Evolutionary conservation across 2,797 vertebrate genomes (phyloP).

Genomic region (Nannoperca obscura): DNA sequence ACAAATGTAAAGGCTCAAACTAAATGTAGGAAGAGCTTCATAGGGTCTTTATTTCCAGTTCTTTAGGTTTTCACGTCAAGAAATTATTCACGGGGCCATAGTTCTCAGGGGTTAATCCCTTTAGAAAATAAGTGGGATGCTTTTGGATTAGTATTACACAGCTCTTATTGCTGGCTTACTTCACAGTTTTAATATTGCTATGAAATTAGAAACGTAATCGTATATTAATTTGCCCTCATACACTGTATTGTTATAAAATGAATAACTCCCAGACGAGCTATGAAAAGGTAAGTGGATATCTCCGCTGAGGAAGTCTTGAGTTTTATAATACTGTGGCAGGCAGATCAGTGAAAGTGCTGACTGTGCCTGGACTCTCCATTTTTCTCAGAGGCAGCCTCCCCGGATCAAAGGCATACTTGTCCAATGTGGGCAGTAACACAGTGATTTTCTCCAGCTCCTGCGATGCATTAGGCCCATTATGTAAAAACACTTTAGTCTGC

Average conservation of each 20-base stretch:
- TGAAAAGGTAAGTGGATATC: constrained; percentile 22
- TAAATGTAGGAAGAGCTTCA: not conserved
- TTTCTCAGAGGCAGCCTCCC: constrained; percentile 42
- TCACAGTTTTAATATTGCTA: constrained; percentile 18
- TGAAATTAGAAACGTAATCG: constrained; percentile 13
- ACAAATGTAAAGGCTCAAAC: not conserved
- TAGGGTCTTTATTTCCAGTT: not conserved
- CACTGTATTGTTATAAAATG: not conserved
- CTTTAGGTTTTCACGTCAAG: constrained; percentile 7
- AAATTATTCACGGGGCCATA: not conserved
- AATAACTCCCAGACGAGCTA: not conserved
- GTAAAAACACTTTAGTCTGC: constrained; percentile 61
- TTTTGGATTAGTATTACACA: constrained; percentile 28
- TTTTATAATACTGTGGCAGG: constrained; percentile 18
- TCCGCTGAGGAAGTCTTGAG: constrained; percentile 17
- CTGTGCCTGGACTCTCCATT: constrained; percentile 37
- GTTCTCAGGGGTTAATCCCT: constrained; percentile 19
- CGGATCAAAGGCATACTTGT: constrained; percentile 70
- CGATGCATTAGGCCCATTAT: constrained; percentile 66
- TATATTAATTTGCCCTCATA: not conserved
- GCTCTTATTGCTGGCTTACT: constrained; percentile 2
- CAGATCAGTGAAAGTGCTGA: constrained; percentile 49
- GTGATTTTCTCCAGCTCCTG: constrained; percentile 69
- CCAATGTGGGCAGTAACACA: constrained; percentile 61
- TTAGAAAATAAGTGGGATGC: not conserved